Evolutionary conservation across 2,888 invertebrate genomes (phyloP), one percentile per base, ranked within the genome.

Genomic region (Emmelina monodactyla): DNA sequence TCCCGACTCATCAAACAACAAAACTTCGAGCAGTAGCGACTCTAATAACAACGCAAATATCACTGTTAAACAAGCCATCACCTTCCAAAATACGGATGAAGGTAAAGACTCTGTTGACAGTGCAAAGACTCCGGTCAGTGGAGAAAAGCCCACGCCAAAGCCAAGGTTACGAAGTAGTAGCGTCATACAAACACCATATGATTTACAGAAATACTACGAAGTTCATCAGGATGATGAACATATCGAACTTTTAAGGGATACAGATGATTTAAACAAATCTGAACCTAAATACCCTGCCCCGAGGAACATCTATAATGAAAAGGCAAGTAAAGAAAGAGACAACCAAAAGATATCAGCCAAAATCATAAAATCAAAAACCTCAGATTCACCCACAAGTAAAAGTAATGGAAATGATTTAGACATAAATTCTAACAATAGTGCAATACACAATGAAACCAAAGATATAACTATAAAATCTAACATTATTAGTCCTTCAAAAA

Each of bases 151-250:
- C 2, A 68, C 61, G 2, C 75, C 79, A 1, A 79, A 73, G 40
- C 75, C 76, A 1, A 58, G 79, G 34, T 58, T 72, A 35, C 56
- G 79, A 39, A 79, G 80, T 45, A 76, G 79, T 41, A 81, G 79
- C 43, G 63, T 81, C 14, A 81, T 81, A 52, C 80, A 81, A 45
- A 80, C 81, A 34, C 80, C 81, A 2, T 80, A 80, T 43, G 81
- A 80, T 49, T 55, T 81, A 42, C 78, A 81, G 45, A 75, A 75
- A 47, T 81, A 81, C 52, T 73, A 73, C 28, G 73, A 80, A 60
- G 58, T 79, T 39, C 79, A 80, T 50, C 58, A 55, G n/a, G 81
- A 79, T 43, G 70, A 75, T 42, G 75, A 72, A 51, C 75, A 76
- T 41, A 65, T 72, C 57, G 63, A 76, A 32, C 47, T 76, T 10